Conservation (phyloP, 2,797 vertebrate species). For the Schizopygopsis malacanthus region DNA sequence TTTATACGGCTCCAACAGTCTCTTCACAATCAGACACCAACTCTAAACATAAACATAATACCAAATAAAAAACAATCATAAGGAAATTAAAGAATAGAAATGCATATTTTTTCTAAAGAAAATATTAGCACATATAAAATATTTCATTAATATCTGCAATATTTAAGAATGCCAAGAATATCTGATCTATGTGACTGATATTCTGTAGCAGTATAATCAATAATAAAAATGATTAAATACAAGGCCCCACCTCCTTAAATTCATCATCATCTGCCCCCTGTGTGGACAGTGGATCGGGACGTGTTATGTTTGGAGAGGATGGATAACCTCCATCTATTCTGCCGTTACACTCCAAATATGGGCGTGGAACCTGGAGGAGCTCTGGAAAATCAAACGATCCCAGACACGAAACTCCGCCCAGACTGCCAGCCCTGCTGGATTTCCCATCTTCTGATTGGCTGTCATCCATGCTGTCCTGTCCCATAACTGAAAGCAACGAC, state of each 20-base stretch:
- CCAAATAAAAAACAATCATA: neutral
- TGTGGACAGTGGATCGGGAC: neutral
- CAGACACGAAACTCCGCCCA: slow-evolving; percentile 70
- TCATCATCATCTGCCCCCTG: slow-evolving; percentile 54
- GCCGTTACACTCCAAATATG: slow-evolving; percentile 87
- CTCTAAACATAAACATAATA: slow-evolving; percentile 73
- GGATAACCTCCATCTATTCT: slow-evolving; percentile 74
- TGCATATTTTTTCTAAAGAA: neutral
- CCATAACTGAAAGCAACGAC: slow-evolving; percentile 89
- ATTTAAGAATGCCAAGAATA: neutral
- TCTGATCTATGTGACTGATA: neutral
- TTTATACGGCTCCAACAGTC: slow-evolving; percentile 84
- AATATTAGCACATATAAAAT: neutral
- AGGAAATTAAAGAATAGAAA: neutral
- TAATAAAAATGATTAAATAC: neutral
- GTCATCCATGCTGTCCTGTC: slow-evolving; percentile 82
- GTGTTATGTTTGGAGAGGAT: slow-evolving; percentile 17
- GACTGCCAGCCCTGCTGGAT: slow-evolving; percentile 58
- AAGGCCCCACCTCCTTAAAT: slow-evolving; percentile 45
- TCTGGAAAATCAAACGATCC: slow-evolving; percentile 80
- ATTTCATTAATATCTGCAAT: neutral
- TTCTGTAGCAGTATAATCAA: neutral
- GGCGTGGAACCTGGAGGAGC: slow-evolving; percentile 80
- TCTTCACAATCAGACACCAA: slow-evolving; percentile 85
- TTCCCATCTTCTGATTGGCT: slow-evolving; percentile 78